Evolutionary conservation across 2,113 vertebrate genomes (phyloP).

Genomic region (Arvicanthis niloticus): DNA sequence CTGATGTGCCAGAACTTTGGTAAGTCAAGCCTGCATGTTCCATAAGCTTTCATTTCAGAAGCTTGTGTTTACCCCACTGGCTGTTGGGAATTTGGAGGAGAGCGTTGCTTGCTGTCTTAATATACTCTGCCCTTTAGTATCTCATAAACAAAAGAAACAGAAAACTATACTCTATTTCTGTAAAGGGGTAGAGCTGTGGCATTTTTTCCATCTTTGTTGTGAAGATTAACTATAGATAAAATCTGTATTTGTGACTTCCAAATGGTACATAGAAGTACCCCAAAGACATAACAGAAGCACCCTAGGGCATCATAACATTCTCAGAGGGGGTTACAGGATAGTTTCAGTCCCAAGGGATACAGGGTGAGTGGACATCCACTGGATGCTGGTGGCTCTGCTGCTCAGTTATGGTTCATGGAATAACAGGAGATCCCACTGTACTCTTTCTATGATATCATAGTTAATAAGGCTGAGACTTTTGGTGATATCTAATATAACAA

Average conservation of each 20-base stretch:
- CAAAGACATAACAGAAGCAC: background rate
- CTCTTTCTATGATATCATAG: background rate
- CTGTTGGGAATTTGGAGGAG: background rate
- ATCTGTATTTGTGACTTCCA: conserved; percentile 18
- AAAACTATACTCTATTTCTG: background rate
- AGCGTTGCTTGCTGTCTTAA: background rate
- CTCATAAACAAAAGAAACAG: background rate
- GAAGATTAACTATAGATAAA: conserved; percentile 2
- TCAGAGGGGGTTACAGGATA: background rate
- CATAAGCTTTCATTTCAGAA: background rate
- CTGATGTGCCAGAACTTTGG: background rate
- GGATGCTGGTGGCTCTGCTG: background rate
- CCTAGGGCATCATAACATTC: background rate
- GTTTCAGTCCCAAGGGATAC: background rate
- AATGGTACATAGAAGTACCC: background rate
- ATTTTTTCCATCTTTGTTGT: background rate
- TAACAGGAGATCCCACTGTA: background rate
- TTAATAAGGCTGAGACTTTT: background rate
- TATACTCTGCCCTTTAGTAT: background rate
- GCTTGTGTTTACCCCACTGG: background rate
- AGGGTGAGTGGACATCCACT: background rate
- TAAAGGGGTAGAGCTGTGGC: background rate
- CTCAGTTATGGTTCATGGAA: background rate
- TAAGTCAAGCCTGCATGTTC: background rate
- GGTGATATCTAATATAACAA: background rate